Evolutionary conservation across 2,888 invertebrate species (phyloP), one percentile per base, ranked within the genome.

Genomic region (Tenthredo mesomela): DNA sequence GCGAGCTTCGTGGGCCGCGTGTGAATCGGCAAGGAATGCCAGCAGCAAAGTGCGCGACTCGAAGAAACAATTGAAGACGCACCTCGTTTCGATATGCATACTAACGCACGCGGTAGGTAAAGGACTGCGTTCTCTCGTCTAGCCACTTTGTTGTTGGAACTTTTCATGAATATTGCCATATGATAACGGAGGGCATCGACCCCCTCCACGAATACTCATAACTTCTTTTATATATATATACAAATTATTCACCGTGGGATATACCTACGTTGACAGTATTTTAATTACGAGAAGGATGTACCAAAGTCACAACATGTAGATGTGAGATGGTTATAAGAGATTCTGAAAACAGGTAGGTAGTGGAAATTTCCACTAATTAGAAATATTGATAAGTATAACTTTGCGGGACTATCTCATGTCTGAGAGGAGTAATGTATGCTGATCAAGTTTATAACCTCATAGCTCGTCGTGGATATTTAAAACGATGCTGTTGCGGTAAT

Each of bases 1-100:
- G 9, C 37, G 15, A 80, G 40, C 61, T n/a, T 84, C 89, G 90
- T 91, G 89, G 91, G 91, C 88, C 89, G 91, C 91, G 92, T 92
- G 92, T 91, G 91, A 92, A 91, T 90, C 89, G 89, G 87, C 82
- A 50, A 82, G 82, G 82, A 82, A 82, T 82, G 82, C 67, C 70
- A 33, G 47, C 82, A 29, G 82, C 82, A 50, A 67, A 70, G 82
- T 70, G 43, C 82, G 67, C 67, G 82, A 82, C 82, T 88, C 86
- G 84, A 86, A 86, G 85, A 47, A 86, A 85, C 85, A 83, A 86
- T 86, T 86, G 86, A 87, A 85, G 87, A 82, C 82, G 82, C 82
- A 61, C 82, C 82, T 82, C 67, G 82, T 82, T 82, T 50, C 82
- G 50, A 82, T 82, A 82, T 82, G 67, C 82, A 82, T 82, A 67